phyloP scores from a whole-genome alignment of 2,888 invertebrate species.

The Caenorhabditis plicata region DNA sequence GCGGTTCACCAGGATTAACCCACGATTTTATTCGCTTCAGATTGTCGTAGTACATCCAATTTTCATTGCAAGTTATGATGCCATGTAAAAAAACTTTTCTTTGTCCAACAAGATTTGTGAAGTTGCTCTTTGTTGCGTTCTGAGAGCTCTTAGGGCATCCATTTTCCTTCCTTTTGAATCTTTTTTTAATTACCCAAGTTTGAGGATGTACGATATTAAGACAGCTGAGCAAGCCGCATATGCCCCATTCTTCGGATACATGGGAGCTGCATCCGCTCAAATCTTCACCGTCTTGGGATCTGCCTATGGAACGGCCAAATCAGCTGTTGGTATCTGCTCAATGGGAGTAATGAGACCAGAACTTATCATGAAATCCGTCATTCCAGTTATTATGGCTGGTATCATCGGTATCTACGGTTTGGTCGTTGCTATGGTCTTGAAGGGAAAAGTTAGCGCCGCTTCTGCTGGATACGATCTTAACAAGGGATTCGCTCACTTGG shows the following conservation, averaged over 20 bases:
- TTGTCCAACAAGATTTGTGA: no score
- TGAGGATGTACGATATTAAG: constrained; percentile 53
- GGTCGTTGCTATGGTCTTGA: constrained; percentile 96
- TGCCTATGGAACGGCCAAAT: constrained; percentile 84
- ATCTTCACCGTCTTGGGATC: constrained; percentile 64
- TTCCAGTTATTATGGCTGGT: constrained; percentile 77
- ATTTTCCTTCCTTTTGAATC: no score
- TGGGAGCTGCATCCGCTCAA: constrained; percentile 61
- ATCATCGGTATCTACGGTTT: constrained; percentile 89
- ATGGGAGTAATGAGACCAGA: constrained; percentile 99
- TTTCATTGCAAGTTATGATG: no score
- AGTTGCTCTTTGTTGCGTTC: no score
- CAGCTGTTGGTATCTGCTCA: constrained; percentile 98
- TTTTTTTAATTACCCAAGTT: no score
- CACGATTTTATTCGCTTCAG: no score
- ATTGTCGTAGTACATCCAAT: no score
- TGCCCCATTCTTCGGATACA: constrained; percentile 61
- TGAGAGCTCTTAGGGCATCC: no score
- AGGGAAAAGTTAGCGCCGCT: constrained; percentile 47
- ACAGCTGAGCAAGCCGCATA: constrained; percentile 58
- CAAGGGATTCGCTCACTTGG: constrained; percentile 88
- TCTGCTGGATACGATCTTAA: constrained; percentile 51
- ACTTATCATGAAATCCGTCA: constrained; percentile 99
- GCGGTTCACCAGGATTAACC: no score
- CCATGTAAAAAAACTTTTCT: no score